Evolutionary conservation across 35 echinoderm and acorn worm genomes (phyloP).

Genomic region (Ophiothrix spiculata): DNA sequence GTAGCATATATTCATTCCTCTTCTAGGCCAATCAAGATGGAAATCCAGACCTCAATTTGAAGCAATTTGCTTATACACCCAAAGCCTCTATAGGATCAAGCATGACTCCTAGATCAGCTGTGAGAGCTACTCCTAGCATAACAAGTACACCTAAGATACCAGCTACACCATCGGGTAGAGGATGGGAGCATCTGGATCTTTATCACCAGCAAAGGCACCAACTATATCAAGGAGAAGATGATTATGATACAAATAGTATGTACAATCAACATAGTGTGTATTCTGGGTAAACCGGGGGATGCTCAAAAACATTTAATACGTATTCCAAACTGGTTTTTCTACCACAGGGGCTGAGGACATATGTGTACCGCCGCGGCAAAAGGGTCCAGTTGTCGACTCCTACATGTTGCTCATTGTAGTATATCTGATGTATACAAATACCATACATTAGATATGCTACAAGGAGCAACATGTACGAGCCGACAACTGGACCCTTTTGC

Average conservation of each 20-base stretch:
- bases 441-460: too few relatives aligned
- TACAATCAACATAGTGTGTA: neutral
- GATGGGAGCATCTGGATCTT: constrained; percentile 58
- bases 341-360: neutral
- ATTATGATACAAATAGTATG: neutral
- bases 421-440: too few relatives aligned
- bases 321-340: neutral
- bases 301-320: neutral
- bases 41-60: neutral
- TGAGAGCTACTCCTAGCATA: neutral
- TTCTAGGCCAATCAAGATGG: neutral
- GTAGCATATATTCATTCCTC: neutral
- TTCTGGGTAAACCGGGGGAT: neutral
- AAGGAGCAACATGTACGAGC: too few relatives aligned
- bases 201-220: constrained; percentile 21
- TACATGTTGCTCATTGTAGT: too few relatives aligned
- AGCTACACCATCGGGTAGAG: constrained; percentile 18
- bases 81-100: neutral
- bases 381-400: too few relatives aligned
- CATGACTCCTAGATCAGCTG: neutral
- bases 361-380: too few relatives aligned
- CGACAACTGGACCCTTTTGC: too few relatives aligned
- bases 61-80: constrained; percentile 49
- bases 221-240: neutral
- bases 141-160: constrained; percentile 17